Base-by-base conservation (phyloP, 2,888 invertebrate species). In the Baronia brevicornis region DNA sequence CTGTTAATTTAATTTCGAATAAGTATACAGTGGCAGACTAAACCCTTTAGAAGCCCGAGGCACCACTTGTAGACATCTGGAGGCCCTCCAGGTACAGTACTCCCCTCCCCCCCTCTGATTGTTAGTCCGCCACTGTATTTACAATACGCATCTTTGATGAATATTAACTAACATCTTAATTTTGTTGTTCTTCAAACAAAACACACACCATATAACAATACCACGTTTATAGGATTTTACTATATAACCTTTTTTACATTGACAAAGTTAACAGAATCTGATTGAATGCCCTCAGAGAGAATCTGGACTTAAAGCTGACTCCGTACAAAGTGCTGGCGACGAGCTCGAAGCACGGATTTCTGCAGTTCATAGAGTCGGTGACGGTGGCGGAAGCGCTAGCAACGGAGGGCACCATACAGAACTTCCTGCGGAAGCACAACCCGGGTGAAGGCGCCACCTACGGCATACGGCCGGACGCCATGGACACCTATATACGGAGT, bases 401-500 rank as follows among this genome's bases (percentile, higher is more conserved):
- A 0, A 88, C 89, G 0, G 96, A 97, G 67, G 95, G 94, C 36
- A 93, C 91, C 44, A 97, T 98, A 53, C 92, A 95, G 62, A 96
- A 95, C 63, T 98, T 95, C 79, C 95, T 98, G 64, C 86, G 94
- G 19, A 95, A 95, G 52, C 87, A 96, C 66, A 92, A 96, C 60
- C 96, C 97, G 0, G 92, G 92, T 34, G 95, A 96, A 49, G 91
- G 85, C 31, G 94, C 92, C 0, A 93, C 96, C 0, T 96, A 94
- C 62, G 97, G 97, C 5, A 95, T 99, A 43, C 87, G 92, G 9
- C 87, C 96, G 0, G 97, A 98, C 56, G 94, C 97, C 5, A 97
- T 99, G 95, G 98, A 99, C 61, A 97, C 96, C 0, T 99, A 98
- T 62, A 93, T 98, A 2, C 88, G 94, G 41, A 96, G 95, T 54